Evolutionary conservation across 2,113 vertebrate species (phyloP).

Genomic region (Lepisosteus oculatus): DNA sequence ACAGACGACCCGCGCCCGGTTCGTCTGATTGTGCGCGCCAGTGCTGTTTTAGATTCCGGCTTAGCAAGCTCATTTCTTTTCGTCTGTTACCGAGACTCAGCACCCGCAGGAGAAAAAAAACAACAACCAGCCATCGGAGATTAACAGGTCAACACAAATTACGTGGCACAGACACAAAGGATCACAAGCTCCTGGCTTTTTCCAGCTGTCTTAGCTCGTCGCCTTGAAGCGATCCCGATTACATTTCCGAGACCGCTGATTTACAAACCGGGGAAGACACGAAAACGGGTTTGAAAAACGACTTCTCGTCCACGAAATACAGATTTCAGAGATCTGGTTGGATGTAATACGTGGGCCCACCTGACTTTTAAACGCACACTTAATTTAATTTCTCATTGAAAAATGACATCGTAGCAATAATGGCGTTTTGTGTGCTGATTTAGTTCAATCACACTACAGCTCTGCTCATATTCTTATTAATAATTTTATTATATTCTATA

Average conservation of each 20-base stretch:
- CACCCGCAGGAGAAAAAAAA: slow-evolving; percentile 32
- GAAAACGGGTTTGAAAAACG: neutral
- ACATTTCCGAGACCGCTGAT: too few species aligned
- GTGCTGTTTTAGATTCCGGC: slow-evolving; percentile 38
- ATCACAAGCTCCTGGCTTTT: slow-evolving; percentile 38
- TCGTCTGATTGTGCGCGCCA: slow-evolving; percentile 15
- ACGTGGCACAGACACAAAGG: slow-evolving; percentile 36
- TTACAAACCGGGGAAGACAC: neutral
- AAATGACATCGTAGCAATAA: too few species aligned
- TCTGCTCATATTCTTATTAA: too few species aligned
- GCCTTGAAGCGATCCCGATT: neutral
- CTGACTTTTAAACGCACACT: too few species aligned
- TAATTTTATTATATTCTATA: too few species aligned
- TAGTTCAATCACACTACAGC: too few species aligned
- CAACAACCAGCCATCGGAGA: slow-evolving; percentile 36
- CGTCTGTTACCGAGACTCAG: slow-evolving; percentile 51
- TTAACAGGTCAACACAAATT: slow-evolving; percentile 49
- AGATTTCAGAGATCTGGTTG: neutral
- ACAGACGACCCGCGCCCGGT: slow-evolving; percentile 9
- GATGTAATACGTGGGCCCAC: too few species aligned
- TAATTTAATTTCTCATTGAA: too few species aligned
- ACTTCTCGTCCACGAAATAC: neutral
- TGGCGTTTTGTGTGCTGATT: too few species aligned
- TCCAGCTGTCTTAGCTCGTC: slow-evolving; percentile 36
- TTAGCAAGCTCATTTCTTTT: slow-evolving; percentile 45